Base-by-base conservation (phyloP, 2,113 vertebrate genomes). In the Coptodon rendalli region DNA sequence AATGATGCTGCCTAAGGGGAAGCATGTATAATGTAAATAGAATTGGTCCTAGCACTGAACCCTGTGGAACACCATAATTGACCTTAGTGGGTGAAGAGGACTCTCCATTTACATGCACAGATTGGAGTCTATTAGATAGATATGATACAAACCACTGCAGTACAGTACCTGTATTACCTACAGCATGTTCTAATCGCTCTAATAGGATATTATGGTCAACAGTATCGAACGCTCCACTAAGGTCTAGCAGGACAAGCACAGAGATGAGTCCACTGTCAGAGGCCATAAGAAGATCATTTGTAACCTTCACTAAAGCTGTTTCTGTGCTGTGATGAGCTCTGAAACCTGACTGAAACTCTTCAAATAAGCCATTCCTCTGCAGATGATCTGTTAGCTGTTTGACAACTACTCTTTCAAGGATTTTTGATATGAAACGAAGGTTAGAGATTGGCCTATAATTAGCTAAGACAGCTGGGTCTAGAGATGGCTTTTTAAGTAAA, bases 211-310 rank as follows among this genome's bases (percentile, higher is more conserved):
- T 50, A 50, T 50, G 48, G 48, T 50, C 16, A 0, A 50, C 16
- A 5, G 16, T 50, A 3, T 50, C 7, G 1, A 50, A 19, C 0
- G 48, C 0, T 9, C 17, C 48, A 19, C 17, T 52, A 0, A 52
- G 17, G 17, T 52, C 17, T 1, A 52, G 17, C 2, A 19, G 50
- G 8, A 52, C 50, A 52, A 52, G 8, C 17, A 5, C 17, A 5
- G 50, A 53, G 50, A n/a, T 10, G 50, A n/a, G 19, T n/a, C 1
- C 50, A 53, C 19, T 53, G 52, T 53, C 52, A 53, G 19, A n/a
- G 19, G 52, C 52, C 19, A n/a, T 22, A 53, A 22, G 52, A 22
- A 53, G 19, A 53, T 10, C 5, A 53, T 53, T 53, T 22, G 19
- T 22, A 53, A 2, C 9, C 52, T 22, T 53, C 52, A 53, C 19